Conservation (phyloP, 2,797 vertebrate species). For the Potorous gilbertii region DNA sequence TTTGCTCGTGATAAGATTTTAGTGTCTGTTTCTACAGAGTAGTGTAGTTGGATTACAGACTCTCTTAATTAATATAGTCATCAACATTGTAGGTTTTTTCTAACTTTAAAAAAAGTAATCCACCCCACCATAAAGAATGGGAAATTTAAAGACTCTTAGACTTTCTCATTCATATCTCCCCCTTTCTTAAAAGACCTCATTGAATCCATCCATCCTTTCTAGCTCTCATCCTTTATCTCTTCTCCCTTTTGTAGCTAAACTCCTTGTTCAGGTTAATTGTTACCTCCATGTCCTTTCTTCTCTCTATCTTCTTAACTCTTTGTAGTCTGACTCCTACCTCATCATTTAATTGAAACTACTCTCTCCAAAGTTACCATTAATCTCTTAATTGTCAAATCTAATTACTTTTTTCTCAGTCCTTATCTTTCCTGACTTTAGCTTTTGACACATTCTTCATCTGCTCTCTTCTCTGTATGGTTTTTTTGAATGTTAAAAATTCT, state of each 20-base stretch:
- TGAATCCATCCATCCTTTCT: neutral
- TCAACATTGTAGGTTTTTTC: slow-evolving; percentile 44
- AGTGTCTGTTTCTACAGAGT: slow-evolving; percentile 24
- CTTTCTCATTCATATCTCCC: slow-evolving; percentile 23
- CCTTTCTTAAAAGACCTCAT: neutral
- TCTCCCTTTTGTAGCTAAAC: neutral
- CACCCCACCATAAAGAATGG: slow-evolving; percentile 36
- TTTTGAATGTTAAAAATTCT: no score
- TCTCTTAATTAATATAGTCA: slow-evolving; percentile 1
- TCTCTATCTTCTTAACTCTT: neutral
- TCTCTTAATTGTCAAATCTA: neutral
- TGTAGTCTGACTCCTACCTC: neutral
- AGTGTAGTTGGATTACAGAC: neutral
- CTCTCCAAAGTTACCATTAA: neutral
- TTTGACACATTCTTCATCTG: neutral
- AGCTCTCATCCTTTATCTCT: neutral
- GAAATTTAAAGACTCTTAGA: slow-evolving; percentile 41
- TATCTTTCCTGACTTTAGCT: neutral
- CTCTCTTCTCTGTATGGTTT: neutral
- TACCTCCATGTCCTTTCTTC: neutral
- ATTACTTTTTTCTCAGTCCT: neutral
- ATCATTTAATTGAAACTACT: neutral
- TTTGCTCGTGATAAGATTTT: slow-evolving; percentile 39
- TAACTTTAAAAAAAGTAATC: slow-evolving; percentile 44
- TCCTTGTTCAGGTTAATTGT: neutral